Percentiles rank a stretch among this genome's conserved stretches.
Conservation (phyloP, 2,797 vertebrate genomes). For the Sebastiscus tertius region DNA sequence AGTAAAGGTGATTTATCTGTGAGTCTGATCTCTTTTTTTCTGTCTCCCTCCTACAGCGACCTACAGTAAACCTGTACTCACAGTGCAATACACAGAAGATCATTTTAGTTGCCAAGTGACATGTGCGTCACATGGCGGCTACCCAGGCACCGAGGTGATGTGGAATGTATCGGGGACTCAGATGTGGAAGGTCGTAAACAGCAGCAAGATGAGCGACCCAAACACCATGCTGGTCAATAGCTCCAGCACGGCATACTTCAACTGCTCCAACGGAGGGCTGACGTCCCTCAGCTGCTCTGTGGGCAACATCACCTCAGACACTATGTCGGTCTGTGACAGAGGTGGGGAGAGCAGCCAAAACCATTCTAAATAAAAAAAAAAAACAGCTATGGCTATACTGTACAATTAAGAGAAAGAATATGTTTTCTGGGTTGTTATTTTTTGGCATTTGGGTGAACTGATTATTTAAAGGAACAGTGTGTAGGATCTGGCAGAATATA, state of each 20-base stretch:
- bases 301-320: background rate
- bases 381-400: too few species aligned
- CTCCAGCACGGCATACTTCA: slow-evolving; percentile 30
- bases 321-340: slow-evolving; percentile 43
- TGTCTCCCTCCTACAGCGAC: slow-evolving; percentile 31
- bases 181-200: background rate
- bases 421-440: too few species aligned
- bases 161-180: background rate
- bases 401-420: too few species aligned
- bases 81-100: fast-evolving
- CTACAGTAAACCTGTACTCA: slow-evolving; percentile 45
- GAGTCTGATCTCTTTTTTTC: background rate
- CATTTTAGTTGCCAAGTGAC: background rate
- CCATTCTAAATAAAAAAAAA: too few species aligned
- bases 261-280: slow-evolving; percentile 31
- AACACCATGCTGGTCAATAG: slow-evolving; percentile 15
- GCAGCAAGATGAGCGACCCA: fast-evolving
- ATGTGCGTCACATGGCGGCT: slow-evolving; percentile 51
- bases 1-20: background rate
- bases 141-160: background rate
- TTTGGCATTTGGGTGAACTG: too few species aligned
- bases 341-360: background rate
- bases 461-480: too few species aligned
- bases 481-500: too few species aligned
- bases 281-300: slow-evolving; percentile 41